Evolutionary conservation across 2,888 invertebrate species (phyloP).

Genomic region (Yponomeuta cagnagella): DNA sequence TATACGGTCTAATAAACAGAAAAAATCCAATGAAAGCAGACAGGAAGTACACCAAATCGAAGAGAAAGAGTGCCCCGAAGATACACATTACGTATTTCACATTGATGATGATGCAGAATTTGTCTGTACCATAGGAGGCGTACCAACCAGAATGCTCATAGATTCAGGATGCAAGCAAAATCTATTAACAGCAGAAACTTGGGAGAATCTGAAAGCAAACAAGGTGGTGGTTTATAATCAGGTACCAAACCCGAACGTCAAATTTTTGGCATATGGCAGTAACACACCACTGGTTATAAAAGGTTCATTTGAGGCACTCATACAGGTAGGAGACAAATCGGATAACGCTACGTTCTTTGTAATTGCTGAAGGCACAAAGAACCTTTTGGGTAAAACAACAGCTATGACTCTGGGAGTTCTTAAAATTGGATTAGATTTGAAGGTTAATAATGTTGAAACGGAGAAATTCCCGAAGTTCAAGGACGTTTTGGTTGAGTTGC

Average conservation of each 20-base stretch:
- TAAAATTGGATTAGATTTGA: neutral
- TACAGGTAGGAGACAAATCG: neutral
- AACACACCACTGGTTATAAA: neutral
- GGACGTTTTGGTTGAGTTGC: constrained; percentile 2
- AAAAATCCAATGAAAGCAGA: no score
- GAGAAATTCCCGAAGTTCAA: neutral
- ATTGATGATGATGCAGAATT: no score
- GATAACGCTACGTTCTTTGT: constrained; percentile 12
- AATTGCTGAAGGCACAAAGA: constrained; percentile 8
- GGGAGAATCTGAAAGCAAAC: constrained; percentile 10
- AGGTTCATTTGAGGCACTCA: constrained; percentile 5
- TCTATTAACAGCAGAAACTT: constrained; percentile 20
- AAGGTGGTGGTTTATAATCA: no score
- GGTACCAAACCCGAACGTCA: no score
- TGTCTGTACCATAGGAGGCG: constrained; percentile 19
- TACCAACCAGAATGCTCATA: constrained; percentile 25
- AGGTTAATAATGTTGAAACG: neutral
- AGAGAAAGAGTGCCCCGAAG: no score
- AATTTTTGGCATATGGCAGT: constrained; percentile 7
- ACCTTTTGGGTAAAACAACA: constrained; percentile 15
- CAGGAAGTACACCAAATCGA: no score
- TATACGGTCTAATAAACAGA: no score
- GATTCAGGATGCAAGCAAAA: constrained; percentile 25
- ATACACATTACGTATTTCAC: no score
- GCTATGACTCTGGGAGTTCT: constrained; percentile 6